Evolutionary conservation across 1,140 invertebrate species (phyloP), one percentile per base, ranked within the genome.

Genomic region (Lordiphosa mommai): DNA sequence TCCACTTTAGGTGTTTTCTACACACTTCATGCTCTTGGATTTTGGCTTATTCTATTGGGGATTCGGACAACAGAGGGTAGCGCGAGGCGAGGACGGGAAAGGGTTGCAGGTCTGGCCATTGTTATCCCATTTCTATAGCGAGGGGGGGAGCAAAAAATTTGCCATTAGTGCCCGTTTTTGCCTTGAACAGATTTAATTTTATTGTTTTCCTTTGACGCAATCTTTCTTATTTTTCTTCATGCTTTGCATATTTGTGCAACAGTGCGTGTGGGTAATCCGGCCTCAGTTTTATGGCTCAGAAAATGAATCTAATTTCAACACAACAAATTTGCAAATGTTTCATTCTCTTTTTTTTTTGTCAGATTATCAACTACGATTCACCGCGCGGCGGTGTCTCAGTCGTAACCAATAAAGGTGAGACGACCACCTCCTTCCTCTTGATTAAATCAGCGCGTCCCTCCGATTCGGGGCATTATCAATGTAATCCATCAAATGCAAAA

Each of bases 351-450:
- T 29, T 38, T 63, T 41, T 47, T 55, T 71, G 57, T 41, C 90
- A 95, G 95, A 95, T 94, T 90, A 96, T 97, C 89, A 96, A 96
- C 92, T 97, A 96, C 90, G 95, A 96, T 89, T 96, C 95, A 53
- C 94, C 94, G 1, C 91, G 95, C 50, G 95, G 95, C 27, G 95
- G 95, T 1, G 95, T 89, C 12, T 88, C 86, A 5, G 94, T 96
- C 23, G 91, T 95, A 43, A 95, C 94, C 43, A 94, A 95, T 88
- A 94, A 94, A 82, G 93, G 94, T 33, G 93, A 94, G 72, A 94
- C 92, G 38, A 95, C 94, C 51, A 93, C 93, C 59, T 95, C 94
- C 72, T 95, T 94, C 86, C 91, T 96, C 52, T 90, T 95, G 47
- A 94, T 96, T 68, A 93, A 94, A 89, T 92, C 93, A 82, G 94